Conservation (phyloP, 2,888 invertebrate genomes). For the Byasa hedistus region DNA sequence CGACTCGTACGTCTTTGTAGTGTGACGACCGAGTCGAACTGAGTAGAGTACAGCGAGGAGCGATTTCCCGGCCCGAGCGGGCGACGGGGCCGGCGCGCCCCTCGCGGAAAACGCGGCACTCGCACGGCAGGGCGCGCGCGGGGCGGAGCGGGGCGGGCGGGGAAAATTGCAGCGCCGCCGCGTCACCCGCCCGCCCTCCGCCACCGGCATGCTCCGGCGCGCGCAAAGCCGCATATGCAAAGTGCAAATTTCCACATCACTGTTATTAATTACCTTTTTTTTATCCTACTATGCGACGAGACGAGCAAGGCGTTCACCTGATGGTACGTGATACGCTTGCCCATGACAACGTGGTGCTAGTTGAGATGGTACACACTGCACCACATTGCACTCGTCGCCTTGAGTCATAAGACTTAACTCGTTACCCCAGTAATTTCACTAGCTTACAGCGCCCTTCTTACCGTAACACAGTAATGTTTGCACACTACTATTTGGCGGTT, state of each 20-base stretch:
- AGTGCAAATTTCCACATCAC: background rate
- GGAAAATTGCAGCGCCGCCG: slow-evolving; percentile 65
- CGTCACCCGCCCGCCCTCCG: slow-evolving; percentile 46
- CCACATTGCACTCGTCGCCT: too few species aligned
- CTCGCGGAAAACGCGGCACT: slow-evolving; percentile 70
- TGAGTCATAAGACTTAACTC: too few species aligned
- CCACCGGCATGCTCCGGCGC: slow-evolving; percentile 30
- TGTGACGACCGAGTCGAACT: slow-evolving; percentile 75
- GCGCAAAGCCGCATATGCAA: background rate
- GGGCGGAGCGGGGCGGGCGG: slow-evolving; percentile 61
- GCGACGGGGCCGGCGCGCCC: slow-evolving; percentile 72
- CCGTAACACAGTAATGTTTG: too few species aligned
- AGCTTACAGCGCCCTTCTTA: too few species aligned
- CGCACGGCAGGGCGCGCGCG: slow-evolving; percentile 41
- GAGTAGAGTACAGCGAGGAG: slow-evolving; percentile 66
- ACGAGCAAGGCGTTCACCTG: too few species aligned
- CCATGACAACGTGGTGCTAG: too few species aligned
- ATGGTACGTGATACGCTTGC: too few species aligned
- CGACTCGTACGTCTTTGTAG: slow-evolving; percentile 63
- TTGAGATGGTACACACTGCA: too few species aligned
- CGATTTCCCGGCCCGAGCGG: slow-evolving; percentile 69
- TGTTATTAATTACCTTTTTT: background rate
- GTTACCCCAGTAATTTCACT: too few species aligned
- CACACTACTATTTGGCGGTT: too few species aligned
- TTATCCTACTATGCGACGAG: too few species aligned